phyloP scores from a whole-genome alignment of 2,113 vertebrate genomes.

The Ptilorrhoa leucosticta region DNA sequence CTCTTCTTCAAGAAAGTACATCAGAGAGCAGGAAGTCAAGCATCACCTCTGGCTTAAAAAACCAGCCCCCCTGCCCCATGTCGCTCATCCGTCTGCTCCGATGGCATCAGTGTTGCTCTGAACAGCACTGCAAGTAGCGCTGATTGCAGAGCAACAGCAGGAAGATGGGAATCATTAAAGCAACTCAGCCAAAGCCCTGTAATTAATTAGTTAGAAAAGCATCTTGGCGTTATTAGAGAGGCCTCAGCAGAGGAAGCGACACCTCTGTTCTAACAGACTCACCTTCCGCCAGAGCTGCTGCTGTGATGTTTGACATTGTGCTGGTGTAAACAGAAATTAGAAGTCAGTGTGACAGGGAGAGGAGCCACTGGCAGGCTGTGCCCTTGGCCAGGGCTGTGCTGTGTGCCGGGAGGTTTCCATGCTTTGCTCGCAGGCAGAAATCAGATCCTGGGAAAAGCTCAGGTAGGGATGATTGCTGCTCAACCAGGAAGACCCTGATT shows the following conservation, averaged over 20 bases:
- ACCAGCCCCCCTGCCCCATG: background rate
- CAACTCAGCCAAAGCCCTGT: conserved; percentile 41
- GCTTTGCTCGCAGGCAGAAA: background rate
- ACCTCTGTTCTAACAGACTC: background rate
- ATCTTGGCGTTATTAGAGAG: conserved; percentile 40
- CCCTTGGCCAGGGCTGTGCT: background rate
- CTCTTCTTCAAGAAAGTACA: background rate
- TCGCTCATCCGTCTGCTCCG: background rate
- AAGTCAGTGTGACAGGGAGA: background rate
- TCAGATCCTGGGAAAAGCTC: conserved; percentile 5
- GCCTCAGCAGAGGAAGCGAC: conserved; percentile 34
- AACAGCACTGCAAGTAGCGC: conserved; percentile 43
- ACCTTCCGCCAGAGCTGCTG: conserved; percentile 7
- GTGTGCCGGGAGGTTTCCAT: background rate
- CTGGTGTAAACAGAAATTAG: conserved; percentile 46
- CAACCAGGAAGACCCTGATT: background rate
- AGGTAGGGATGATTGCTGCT: background rate
- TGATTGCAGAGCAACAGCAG: conserved; percentile 66
- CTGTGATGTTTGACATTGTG: conserved; percentile 31
- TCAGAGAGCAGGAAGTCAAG: background rate
- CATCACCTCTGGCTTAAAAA: background rate
- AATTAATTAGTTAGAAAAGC: conserved; percentile 68
- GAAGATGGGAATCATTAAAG: conserved; percentile 60
- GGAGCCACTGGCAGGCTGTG: background rate
- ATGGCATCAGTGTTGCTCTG: conserved; percentile 24